Base-by-base conservation (phyloP, 2,888 invertebrate genomes). In the Drosophila macrospina region DNA sequence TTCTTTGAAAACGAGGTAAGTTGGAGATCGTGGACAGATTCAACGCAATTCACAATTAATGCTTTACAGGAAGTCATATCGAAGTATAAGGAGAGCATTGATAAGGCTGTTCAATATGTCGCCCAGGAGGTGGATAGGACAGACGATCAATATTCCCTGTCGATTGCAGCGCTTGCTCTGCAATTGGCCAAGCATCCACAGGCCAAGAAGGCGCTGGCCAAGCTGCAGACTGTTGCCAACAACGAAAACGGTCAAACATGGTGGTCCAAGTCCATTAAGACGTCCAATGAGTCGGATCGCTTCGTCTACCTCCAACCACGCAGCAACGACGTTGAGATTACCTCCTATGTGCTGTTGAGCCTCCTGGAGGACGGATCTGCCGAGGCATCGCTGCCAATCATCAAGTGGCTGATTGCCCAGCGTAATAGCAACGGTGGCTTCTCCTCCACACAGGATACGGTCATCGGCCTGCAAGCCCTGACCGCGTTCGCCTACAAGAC, bases 291-390 rank as follows among this genome's bases (percentile, higher is more conserved):
- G 0, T 16, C 45, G 0, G 47, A 32, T 1, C 16, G 42, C 0
- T 1, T 42, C 10, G 41, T 34, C 20, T 66, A 63, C 24, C 93
- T 92, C 71, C 91, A 94, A 68, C 95, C 96, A 0, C 94, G 94
- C 66, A 95, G 96, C 39, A 94, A 96, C 0, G 91, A 91, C 78
- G 93, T 98, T 4, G 97, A 97, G 91, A 96, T 97, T 80, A 98
- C 98, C 0, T 95, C 98, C 0, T 99, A 98, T 91, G 96, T 95
- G 0, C 92, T 99, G 60, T 93, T 98, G 59, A 95, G 97, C 0
- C 87, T 95, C 11, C 93, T 93, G 60, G 91, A 92, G 4, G 92
- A 92, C 62, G 74, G 51, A 24, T 44, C 28, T 0, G 84, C 89
- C 2, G 89, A 89, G 26, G 74, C 76, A 16, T 52, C 82, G 0